phyloP scores from a whole-genome alignment of 2,888 invertebrate genomes.

The Chironomus tentans region DNA sequence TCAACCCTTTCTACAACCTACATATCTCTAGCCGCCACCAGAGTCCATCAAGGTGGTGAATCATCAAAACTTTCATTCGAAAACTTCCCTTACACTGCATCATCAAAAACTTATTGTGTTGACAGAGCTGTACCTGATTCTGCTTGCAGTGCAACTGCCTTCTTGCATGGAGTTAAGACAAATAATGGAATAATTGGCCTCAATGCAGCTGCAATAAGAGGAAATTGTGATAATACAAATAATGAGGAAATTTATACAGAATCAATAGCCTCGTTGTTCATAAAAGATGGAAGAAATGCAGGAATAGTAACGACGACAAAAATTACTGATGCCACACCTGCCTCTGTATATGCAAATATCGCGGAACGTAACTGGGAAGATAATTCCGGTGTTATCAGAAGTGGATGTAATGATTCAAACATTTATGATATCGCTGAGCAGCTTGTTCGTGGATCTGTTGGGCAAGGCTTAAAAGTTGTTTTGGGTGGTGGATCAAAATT shows the following conservation, averaged over 20 bases:
- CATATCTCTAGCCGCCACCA: background rate
- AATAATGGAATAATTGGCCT: constrained; percentile 66
- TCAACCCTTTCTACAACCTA: background rate
- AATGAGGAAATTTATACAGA: constrained; percentile 48
- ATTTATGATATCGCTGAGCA: constrained; percentile 66
- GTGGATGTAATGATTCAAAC: constrained; percentile 38
- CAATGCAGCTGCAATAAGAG: constrained; percentile 49
- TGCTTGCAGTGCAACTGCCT: constrained; percentile 57
- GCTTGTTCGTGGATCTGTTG: constrained; percentile 54
- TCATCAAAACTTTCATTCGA: constrained; percentile 47
- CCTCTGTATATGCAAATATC: constrained; percentile 55
- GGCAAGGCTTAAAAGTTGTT: constrained; percentile 56
- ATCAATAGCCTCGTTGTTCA: constrained; percentile 62
- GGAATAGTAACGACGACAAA: constrained; percentile 66
- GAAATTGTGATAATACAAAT: constrained; percentile 51
- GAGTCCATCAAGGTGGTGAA: constrained; percentile 1
- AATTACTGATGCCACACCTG: constrained; percentile 61
- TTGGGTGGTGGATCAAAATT: constrained; percentile 51
- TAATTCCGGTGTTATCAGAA: constrained; percentile 47
- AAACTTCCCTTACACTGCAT: constrained; percentile 51
- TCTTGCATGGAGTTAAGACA: constrained; percentile 61
- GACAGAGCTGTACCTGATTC: constrained; percentile 45
- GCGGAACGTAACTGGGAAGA: constrained; percentile 61
- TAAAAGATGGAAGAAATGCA: constrained; percentile 50
- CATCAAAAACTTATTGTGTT: constrained; percentile 55